Evolutionary conservation across 2,113 vertebrate species (phyloP), one percentile per base, ranked within the genome.

Genomic region (Brachypodius melanocephalos): DNA sequence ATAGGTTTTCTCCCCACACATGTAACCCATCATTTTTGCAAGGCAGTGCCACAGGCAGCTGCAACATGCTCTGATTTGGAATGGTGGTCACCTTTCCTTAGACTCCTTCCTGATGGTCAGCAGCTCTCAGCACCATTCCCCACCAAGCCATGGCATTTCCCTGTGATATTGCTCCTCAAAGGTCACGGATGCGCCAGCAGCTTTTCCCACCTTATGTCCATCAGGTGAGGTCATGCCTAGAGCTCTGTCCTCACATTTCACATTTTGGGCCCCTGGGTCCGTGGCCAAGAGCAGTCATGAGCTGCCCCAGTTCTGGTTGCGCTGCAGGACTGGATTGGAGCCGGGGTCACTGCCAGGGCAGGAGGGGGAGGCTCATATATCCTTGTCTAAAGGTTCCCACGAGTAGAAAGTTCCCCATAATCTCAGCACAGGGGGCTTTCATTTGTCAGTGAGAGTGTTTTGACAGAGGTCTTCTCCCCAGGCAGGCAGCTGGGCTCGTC

Each of bases 381-480:
- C 71, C 54, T 52, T 36, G 25, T 57, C 62, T 85, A 69, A 85
- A 79, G 24, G 66, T 79, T 88, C 88, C 75, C 78, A 78, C 1
- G 11, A 58, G 45, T 67, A 91, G 67, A 88, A 91, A 58, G 51
- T 54, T 95, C 58, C 62, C 93, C 63, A 34, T 66, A 68, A 88
- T 75, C 75, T 80, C 79, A 61, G 49, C 2, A 1, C 75, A 69
- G 22, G 36, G 21, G 31, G 45, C 45, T 95, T 88, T 58, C 55
- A 45, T 71, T 73, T 90, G 52, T 55, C 75, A 83, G 6, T 1
- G 17, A 72, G 31, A 0, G 0, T 46, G 42, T 22, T 78, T 79
- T 95, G 82, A 76, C 71, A 90, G 76, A 92, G 49, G 32, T 68
- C 90, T 85, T 73, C 69, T 88, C 57, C 62, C 46, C 21, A 62